A percentile compares a stretch with the other conserved stretches of the same genome.
phyloP scores from a whole-genome alignment of 1,140 invertebrate genomes.

The Sinella curviseta region DNA sequence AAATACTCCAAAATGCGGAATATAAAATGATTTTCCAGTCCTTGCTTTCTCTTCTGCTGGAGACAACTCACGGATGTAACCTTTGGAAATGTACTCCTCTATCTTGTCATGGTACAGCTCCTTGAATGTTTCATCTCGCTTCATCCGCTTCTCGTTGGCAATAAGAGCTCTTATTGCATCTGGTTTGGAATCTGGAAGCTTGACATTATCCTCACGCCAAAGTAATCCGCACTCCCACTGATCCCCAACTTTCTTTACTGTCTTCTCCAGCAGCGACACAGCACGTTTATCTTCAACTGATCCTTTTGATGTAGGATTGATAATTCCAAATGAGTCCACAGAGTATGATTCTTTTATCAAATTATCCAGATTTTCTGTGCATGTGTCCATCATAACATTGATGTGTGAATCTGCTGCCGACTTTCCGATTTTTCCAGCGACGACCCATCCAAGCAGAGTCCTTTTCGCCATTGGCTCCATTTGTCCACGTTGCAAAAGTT shows the following conservation, averaged over 20 bases:
- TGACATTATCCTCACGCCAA: constrained; percentile 28
- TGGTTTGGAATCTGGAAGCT: constrained; percentile 17
- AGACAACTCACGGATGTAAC: neutral
- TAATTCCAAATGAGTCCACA: constrained; percentile 30
- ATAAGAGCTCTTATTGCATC: neutral
- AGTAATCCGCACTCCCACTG: constrained; percentile 34
- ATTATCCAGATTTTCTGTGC: constrained; percentile 21
- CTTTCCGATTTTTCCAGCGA: neutral
- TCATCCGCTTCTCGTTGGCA: neutral
- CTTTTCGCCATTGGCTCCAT: neutral
- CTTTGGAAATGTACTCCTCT: neutral
- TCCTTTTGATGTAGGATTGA: neutral
- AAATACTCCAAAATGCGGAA: constrained; percentile 2
- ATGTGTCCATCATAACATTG: neutral
- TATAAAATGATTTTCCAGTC: neutral
- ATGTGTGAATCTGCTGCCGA: neutral
- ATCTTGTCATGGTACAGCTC: neutral
- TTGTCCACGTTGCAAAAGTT: neutral
- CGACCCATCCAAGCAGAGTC: neutral
- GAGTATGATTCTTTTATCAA: constrained; percentile 25
- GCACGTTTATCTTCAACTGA: constrained; percentile 11
- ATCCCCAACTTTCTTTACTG: constrained; percentile 28
- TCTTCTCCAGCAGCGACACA: constrained; percentile 17
- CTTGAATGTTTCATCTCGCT: neutral
- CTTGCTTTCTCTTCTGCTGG: neutral